Evolutionary conservation across 2,113 vertebrate genomes (phyloP), one percentile per base, ranked within the genome.

Genomic region (Ginglymostoma cirratum): DNA sequence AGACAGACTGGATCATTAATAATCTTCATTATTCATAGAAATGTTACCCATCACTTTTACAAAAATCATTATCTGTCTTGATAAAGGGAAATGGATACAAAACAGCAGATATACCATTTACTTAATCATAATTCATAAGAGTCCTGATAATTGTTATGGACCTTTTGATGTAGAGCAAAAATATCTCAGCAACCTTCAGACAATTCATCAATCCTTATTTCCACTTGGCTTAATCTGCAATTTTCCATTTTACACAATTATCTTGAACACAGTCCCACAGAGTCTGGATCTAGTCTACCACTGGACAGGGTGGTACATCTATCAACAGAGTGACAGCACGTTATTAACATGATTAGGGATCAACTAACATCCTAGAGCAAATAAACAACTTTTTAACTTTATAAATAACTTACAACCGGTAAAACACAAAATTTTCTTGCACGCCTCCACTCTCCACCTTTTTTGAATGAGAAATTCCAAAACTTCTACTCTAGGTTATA

Each of bases 171-270:
- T 55, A 61, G 87, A 90, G 27, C 87, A 90, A 52, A 93, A 66
- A 66, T 66, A 67, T 23, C n/a, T 93, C 80, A 21, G 38, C 38
- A 83, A 42, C 4, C 17, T 21, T 65, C 14, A 90, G 87, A 38
- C n/a, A 93, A 67, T 66, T 93, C 65, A 93, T 23, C 89, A 93
- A 93, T 93, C 61, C 89, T 93, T 34, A 90, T 6, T 61, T 61
- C 55, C 87, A 90, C 87, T 90, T 93, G 61, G 66, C 89, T 66
- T 38, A 93, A 23, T 93, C 61, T n/a, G 21, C 55, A 93, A 93
- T 66, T 93, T 93, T 38, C 89, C 89, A 93, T 66, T 93, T 93
- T 93, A 23, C 89, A 93, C 17, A 21, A 12, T 93, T 93, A 67
- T 93, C 55, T 66, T 93, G 17, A 92, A n/a, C 19, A 23, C 61